Evolutionary conservation across 2,113 vertebrate genomes (phyloP).

Genomic region (Ovis canadensis): DNA sequence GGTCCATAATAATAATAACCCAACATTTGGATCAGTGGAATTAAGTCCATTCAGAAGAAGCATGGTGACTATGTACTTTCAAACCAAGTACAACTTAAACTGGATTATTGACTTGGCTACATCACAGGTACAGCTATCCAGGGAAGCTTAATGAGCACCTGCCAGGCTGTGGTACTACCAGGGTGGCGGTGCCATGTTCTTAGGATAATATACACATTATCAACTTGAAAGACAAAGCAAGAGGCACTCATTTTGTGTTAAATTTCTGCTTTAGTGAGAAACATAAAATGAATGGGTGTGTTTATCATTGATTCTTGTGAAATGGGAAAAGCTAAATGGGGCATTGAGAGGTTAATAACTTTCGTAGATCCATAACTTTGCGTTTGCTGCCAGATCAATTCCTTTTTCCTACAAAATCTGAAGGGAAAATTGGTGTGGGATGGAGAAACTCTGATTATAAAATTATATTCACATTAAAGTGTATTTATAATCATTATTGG

Average conservation of each 20-base stretch:
- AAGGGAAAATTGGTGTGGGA: slow-evolving; percentile 25
- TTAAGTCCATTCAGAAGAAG: background rate
- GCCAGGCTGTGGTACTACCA: background rate
- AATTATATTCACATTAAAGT: slow-evolving; percentile 48
- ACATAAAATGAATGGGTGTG: slow-evolving; percentile 34
- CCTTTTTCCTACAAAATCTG: slow-evolving; percentile 13
- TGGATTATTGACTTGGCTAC: background rate
- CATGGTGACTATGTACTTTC: background rate
- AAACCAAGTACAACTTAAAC: slow-evolving; percentile 16
- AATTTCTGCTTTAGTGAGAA: slow-evolving; percentile 35
- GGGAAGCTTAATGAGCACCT: background rate
- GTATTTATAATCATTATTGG: slow-evolving; percentile 44
- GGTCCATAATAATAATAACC: background rate
- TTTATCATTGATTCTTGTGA: slow-evolving; percentile 42
- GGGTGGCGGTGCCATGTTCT: background rate
- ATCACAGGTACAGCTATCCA: background rate
- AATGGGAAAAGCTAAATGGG: slow-evolving; percentile 48
- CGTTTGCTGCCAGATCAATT: slow-evolving; percentile 51
- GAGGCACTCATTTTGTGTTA: background rate
- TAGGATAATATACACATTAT: background rate
- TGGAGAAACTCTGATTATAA: slow-evolving; percentile 30
- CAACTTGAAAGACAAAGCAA: background rate
- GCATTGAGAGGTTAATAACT: slow-evolving; percentile 64
- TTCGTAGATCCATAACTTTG: slow-evolving; percentile 57
- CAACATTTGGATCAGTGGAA: background rate